phyloP scores from a whole-genome alignment of 2,797 vertebrate genomes.

The Chrysocyon brachyurus region DNA sequence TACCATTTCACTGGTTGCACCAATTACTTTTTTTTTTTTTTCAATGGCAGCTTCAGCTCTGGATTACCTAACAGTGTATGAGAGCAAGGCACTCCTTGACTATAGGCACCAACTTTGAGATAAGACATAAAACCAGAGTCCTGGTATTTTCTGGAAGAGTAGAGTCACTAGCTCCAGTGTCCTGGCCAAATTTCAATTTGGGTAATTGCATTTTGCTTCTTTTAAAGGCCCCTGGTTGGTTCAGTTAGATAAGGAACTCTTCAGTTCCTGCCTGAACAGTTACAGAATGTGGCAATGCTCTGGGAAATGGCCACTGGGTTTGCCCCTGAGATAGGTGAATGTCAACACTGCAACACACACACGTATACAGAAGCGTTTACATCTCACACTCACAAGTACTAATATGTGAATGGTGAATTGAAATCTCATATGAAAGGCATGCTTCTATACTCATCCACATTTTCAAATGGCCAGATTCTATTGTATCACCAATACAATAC shows the following conservation, averaged over 20 bases:
- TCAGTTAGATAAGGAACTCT: conserved; percentile 27
- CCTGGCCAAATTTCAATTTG: conserved; percentile 55
- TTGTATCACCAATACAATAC: neutral
- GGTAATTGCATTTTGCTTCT: conserved; percentile 54
- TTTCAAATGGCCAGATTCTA: neutral
- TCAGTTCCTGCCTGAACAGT: conserved; percentile 52
- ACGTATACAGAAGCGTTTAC: neutral
- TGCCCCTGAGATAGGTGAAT: conserved; percentile 11
- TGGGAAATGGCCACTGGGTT: conserved; percentile 9
- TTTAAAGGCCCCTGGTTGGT: conserved; percentile 41
- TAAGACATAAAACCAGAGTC: conserved; percentile 53
- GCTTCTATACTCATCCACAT: neutral
- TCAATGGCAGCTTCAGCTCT: neutral
- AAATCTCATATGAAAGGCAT: neutral
- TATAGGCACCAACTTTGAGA: neutral
- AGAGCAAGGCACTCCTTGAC: neutral
- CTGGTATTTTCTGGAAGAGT: conserved; percentile 49
- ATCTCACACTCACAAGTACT: neutral
- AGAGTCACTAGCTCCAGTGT: neutral
- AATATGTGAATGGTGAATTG: neutral
- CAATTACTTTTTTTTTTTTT: neutral
- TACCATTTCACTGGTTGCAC: neutral
- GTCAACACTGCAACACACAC: neutral
- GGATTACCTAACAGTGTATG: neutral
- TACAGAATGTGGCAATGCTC: conserved; percentile 13